Conservation (phyloP, 2,113 vertebrate species). For the Cyanoramphus novaezelandiae region DNA sequence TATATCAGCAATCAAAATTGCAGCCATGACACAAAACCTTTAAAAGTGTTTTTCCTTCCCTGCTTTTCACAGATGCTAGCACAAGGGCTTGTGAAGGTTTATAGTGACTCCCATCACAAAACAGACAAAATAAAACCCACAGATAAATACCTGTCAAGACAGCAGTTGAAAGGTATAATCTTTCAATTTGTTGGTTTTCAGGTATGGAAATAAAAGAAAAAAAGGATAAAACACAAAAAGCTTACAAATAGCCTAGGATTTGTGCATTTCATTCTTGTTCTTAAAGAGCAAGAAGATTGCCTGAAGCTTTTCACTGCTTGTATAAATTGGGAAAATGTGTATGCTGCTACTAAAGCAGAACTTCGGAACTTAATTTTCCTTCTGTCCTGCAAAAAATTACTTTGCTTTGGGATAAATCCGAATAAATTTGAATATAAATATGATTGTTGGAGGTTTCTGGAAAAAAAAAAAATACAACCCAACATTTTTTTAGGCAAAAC, state of each 20-base stretch:
- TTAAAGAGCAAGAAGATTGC: neutral
- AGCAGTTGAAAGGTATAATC: neutral
- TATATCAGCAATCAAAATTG: neutral
- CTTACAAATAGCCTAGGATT: neutral
- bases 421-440: neutral
- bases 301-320: neutral
- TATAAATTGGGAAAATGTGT: neutral
- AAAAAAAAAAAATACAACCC: too few relatives aligned
- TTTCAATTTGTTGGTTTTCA: neutral
- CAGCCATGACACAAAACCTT: neutral
- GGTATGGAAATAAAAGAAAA: neutral
- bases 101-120: neutral
- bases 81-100: neutral
- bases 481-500: neutral
- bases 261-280: neutral
- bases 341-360: neutral
- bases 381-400: neutral
- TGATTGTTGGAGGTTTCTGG: neutral
- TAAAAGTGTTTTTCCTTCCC: neutral
- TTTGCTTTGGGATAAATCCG: neutral
- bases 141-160: conserved; percentile 3
- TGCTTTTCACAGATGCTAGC: neutral
- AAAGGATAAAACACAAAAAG: neutral
- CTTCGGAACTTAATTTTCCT: neutral
- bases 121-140: conserved; percentile 18